Conservation (phyloP, 2,113 vertebrate species). For the Tiliqua scincoides region DNA sequence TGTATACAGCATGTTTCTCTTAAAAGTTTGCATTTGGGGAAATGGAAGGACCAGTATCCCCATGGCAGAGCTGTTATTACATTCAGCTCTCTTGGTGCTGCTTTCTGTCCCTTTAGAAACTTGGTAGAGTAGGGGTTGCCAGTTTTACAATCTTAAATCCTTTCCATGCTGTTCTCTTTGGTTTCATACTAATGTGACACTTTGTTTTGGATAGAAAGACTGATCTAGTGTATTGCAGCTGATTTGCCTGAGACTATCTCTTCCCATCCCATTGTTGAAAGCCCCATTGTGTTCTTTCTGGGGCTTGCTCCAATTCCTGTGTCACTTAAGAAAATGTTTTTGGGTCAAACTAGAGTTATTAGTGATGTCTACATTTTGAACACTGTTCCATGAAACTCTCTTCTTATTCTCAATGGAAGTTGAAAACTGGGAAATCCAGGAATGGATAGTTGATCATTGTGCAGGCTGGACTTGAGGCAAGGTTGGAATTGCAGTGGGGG, state of each 20-base stretch:
- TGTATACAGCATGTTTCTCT: no score
- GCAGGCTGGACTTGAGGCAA: not conserved
- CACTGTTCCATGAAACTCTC: not conserved
- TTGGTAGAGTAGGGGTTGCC: not conserved
- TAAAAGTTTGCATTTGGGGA: no score
- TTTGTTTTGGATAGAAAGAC: not conserved
- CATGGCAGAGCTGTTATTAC: no score
- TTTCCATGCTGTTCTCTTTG: not conserved
- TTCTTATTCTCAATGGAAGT: not conserved
- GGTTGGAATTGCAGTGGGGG: not conserved
- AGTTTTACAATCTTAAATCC: not conserved
- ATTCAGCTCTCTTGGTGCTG: no score
- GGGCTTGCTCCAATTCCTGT: not conserved
- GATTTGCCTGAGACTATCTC: no score
- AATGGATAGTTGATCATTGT: not conserved
- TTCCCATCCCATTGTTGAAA: no score
- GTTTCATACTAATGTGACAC: not conserved
- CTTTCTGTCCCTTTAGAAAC: not conserved
- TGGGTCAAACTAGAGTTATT: not conserved
- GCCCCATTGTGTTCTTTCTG: not conserved
- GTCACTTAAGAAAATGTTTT: not conserved
- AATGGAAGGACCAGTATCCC: no score
- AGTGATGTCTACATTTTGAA: not conserved
- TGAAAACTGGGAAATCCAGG: not conserved
- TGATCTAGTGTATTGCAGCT: not conserved